Percentiles rank a stretch among this genome's conserved stretches.
These are phyloP conservation scores for Pocillopora verrucosa DNA, from an alignment of 64 coral and sea anemone species.

Conservation along the genomic window DNA sequence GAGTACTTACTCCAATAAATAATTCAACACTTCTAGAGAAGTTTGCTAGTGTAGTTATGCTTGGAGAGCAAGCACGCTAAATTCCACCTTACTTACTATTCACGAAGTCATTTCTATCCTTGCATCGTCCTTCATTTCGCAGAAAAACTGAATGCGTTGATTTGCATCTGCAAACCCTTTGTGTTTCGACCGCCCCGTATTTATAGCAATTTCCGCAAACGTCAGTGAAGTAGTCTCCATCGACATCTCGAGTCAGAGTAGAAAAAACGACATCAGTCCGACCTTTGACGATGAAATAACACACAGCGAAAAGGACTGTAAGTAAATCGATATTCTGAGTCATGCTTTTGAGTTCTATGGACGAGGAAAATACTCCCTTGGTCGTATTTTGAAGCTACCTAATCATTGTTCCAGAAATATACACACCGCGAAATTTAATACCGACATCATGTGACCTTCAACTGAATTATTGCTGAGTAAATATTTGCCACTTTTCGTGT, in stretches of 20 bases:
- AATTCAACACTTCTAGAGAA: no score
- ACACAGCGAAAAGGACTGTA: background rate
- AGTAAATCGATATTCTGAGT: background rate
- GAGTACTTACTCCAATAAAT: no score
- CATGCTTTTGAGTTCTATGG: background rate
- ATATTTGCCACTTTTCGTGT: background rate
- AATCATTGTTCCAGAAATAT: background rate
- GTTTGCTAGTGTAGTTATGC: background rate
- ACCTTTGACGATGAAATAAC: background rate
- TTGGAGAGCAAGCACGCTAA: background rate
- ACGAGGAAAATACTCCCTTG: background rate
- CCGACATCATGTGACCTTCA: slow-evolving; percentile 1
- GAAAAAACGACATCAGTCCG: background rate
- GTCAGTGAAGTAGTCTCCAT: background rate
- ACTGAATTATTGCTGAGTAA: background rate
- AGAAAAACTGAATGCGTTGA: background rate
- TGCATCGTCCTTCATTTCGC: background rate
- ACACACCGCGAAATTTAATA: background rate
- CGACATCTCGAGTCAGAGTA: background rate
- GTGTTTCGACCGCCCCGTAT: background rate
- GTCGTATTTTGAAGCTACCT: background rate
- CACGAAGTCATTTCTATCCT: background rate
- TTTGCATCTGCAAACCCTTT: background rate
- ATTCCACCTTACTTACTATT: background rate
- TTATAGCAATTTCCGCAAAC: background rate